phyloP scores from a whole-genome alignment of 2,113 vertebrate species.

The Syngnathus scovelli region DNA sequence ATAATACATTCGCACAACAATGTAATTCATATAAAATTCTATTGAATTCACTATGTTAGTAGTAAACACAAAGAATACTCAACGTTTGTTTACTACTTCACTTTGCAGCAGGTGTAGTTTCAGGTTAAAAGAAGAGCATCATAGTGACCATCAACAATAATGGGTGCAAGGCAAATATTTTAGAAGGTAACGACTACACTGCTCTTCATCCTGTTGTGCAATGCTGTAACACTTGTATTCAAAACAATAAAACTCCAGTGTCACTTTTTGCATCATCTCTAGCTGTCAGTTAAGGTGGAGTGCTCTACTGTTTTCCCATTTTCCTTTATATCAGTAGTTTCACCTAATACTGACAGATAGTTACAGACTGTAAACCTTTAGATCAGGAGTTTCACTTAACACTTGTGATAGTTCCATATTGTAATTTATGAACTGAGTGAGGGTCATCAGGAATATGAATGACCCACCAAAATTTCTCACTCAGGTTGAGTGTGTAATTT shows the following conservation, averaged over 20 bases:
- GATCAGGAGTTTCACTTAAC: too few species aligned
- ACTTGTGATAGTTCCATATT: too few species aligned
- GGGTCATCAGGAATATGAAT: not conserved
- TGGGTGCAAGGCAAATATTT: not conserved
- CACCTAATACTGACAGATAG: too few species aligned
- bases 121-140: not conserved
- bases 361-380: not conserved
- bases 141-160: not conserved
- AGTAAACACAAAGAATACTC: not conserved
- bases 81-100: not conserved
- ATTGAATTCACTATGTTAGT: not conserved
- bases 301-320: not conserved
- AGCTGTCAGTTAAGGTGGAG: not conserved
- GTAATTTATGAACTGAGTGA: not conserved
- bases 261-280: not conserved
- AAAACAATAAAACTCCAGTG: not conserved
- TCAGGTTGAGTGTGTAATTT: not conserved
- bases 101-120: not conserved
- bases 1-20: not conserved
- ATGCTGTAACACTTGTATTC: not conserved
- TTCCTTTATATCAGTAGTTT: not conserved
- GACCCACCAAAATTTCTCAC: not conserved
- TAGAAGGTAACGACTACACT: not conserved
- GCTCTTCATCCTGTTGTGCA: not conserved
- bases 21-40: not conserved